Evolutionary conservation across 2,797 vertebrate genomes (phyloP).

Genomic region (Amblyopsis hoosieri): DNA sequence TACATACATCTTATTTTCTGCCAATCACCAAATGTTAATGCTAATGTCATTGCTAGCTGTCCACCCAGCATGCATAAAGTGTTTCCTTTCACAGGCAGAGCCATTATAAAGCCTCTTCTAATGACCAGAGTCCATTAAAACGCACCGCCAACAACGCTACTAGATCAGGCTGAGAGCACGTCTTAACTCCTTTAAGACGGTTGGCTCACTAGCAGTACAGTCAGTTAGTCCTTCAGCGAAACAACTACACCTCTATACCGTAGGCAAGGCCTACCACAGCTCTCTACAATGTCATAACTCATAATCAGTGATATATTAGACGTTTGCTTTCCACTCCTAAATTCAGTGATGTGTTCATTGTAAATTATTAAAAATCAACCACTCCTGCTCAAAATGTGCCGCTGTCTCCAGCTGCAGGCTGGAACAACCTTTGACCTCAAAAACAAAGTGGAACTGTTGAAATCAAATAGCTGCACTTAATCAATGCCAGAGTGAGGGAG

Average conservation of each 20-base stretch:
- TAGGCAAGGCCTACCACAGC: not conserved
- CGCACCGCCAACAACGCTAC: constrained; percentile 54
- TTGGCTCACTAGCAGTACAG: constrained; percentile 63
- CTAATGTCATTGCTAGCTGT: not conserved
- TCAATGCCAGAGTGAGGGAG: constrained; percentile 2
- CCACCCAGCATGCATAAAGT: not conserved
- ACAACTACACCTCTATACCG: too few species aligned
- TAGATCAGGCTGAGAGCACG: constrained; percentile 61
- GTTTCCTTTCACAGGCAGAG: constrained; percentile 13
- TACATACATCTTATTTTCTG: not conserved
- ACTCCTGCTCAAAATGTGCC: not conserved
- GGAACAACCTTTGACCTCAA: constrained; percentile 7
- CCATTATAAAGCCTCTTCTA: constrained; percentile 38
- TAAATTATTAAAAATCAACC: not conserved
- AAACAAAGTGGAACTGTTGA: not conserved
- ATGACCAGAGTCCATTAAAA: constrained; percentile 66
- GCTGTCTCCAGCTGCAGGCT: not conserved
- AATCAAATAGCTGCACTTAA: constrained; percentile 1
- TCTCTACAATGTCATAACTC: not conserved
- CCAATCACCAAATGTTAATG: constrained; percentile 1
- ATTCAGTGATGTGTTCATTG: too few species aligned
- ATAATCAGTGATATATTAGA: not conserved
- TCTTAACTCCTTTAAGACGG: constrained; percentile 67
- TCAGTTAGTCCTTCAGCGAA: not conserved
- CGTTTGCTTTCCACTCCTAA: too few species aligned